These are phyloP conservation scores for Muntiacus reevesi DNA, from an alignment of 2,113 vertebrate genomes.

Conservation along the genomic window DNA sequence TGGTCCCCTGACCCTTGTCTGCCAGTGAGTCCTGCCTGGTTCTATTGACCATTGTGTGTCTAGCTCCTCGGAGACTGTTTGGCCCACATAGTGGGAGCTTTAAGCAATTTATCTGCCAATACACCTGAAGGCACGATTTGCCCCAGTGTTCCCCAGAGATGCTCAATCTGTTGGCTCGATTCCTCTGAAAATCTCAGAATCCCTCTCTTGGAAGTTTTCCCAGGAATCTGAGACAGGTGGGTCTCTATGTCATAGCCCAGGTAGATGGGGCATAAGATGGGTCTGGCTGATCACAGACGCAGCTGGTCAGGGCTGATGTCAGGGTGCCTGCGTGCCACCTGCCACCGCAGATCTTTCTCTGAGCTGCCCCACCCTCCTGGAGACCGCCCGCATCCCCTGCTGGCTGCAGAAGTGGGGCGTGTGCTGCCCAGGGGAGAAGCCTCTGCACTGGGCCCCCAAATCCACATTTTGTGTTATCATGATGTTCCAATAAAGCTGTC, in stretches of 20 bases:
- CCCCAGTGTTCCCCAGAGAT: neutral
- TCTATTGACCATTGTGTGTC: neutral
- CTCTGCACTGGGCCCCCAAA: neutral
- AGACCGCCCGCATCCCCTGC: neutral
- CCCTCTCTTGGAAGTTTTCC: neutral
- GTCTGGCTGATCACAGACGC: neutral
- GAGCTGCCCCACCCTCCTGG: neutral
- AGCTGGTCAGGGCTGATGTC: neutral
- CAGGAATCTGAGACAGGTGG: neutral
- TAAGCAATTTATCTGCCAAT: neutral
- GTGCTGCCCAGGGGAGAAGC: neutral
- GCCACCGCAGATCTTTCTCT: neutral
- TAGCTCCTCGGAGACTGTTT: neutral
- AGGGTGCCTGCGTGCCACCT: neutral
- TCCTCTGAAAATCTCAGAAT: neutral
- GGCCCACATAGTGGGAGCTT: neutral
- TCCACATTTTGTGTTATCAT: neutral
- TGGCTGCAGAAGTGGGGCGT: neutral
- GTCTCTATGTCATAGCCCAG: neutral
- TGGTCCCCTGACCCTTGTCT: neutral
- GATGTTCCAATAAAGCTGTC: slow-evolving; percentile 52
- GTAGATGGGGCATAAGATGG: neutral
- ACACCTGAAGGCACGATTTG: neutral
- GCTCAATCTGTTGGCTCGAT: neutral
- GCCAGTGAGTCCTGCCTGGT: neutral